A percentile compares a stretch with the other conserved stretches of the same genome.
Evolutionary conservation across 2,888 invertebrate genomes (phyloP).

Genomic region (Emmelina monodactyla): DNA sequence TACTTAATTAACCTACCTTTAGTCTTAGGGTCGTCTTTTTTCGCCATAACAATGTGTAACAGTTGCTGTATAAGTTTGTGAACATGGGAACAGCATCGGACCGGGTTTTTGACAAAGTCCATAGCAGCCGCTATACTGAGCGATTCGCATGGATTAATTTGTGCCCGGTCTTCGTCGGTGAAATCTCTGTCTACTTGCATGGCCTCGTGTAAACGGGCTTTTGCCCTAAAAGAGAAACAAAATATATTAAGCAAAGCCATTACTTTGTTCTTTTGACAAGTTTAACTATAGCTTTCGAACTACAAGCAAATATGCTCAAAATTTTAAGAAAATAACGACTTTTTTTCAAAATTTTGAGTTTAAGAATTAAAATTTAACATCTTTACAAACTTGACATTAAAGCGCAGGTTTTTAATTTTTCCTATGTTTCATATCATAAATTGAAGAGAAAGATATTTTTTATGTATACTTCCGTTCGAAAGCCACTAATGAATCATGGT

Average conservation of each 20-base stretch:
- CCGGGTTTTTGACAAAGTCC: slow-evolving; percentile 96
- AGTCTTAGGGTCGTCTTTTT: slow-evolving; percentile 88
- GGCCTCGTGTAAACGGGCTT: slow-evolving; percentile 90
- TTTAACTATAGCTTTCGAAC: too few species aligned
- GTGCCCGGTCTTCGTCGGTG: slow-evolving; percentile 80
- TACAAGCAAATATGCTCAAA: too few species aligned
- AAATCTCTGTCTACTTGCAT: slow-evolving; percentile 92
- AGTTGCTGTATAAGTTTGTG: slow-evolving; percentile 86
- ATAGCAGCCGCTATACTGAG: slow-evolving; percentile 90
- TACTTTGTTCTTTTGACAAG: too few species aligned
- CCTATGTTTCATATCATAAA: too few species aligned
- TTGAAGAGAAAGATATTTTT: too few species aligned
- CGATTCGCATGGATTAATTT: slow-evolving; percentile 92
- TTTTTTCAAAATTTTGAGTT: too few species aligned
- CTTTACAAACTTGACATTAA: too few species aligned
- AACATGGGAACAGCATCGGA: slow-evolving; percentile 90
- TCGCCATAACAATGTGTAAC: slow-evolving; percentile 82
- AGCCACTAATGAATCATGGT: too few species aligned
- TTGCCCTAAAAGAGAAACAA: slow-evolving; percentile 77
- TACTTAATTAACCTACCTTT: slow-evolving; percentile 70
- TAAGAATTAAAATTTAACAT: too few species aligned
- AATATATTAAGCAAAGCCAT: not conserved
- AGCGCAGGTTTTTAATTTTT: too few species aligned
- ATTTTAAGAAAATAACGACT: too few species aligned
- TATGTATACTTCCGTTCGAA: too few species aligned